Evolutionary conservation across 2,113 vertebrate genomes (phyloP).

Genomic region (Tragelaphus buxtoni): DNA sequence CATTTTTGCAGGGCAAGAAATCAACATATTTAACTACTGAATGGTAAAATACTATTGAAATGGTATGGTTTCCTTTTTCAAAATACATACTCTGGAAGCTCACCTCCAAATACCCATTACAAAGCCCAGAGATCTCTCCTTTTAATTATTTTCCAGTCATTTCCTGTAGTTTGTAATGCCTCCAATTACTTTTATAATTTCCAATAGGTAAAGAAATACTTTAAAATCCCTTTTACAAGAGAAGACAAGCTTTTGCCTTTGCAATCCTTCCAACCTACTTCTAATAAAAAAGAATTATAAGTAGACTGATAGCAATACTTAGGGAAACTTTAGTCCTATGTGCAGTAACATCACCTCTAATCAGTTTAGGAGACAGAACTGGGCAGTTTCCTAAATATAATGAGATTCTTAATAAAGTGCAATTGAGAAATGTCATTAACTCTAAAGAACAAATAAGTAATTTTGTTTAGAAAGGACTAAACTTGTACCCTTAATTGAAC

Average conservation of each 20-base stretch:
- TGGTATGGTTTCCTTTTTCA: background rate
- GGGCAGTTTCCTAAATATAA: constrained; percentile 7
- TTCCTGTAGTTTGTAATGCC: constrained; percentile 30
- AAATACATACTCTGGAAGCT: constrained; percentile 33
- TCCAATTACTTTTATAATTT: constrained; percentile 32
- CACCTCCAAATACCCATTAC: constrained; percentile 34
- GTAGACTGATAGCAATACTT: constrained; percentile 67
- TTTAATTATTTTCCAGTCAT: constrained; percentile 25
- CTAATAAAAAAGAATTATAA: constrained; percentile 81
- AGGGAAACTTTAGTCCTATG: constrained; percentile 82
- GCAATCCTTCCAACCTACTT: constrained; percentile 65
- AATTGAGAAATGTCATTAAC: constrained; percentile 33
- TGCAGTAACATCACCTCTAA: constrained; percentile 63
- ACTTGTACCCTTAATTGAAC: background rate
- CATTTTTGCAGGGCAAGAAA: constrained; percentile 4
- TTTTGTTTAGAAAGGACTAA: constrained; percentile 11
- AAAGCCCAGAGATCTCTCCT: background rate
- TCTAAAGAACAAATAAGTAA: constrained; percentile 28
- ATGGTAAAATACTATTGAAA: constrained; percentile 25
- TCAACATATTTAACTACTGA: background rate
- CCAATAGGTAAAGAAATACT: constrained; percentile 42
- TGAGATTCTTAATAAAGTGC: constrained; percentile 29
- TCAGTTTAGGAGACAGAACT: constrained; percentile 57
- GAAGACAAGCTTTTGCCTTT: background rate
- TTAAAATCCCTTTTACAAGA: constrained; percentile 43